Base-by-base conservation (phyloP, 2,888 invertebrate species). In the Trichopria drosophilae region DNA sequence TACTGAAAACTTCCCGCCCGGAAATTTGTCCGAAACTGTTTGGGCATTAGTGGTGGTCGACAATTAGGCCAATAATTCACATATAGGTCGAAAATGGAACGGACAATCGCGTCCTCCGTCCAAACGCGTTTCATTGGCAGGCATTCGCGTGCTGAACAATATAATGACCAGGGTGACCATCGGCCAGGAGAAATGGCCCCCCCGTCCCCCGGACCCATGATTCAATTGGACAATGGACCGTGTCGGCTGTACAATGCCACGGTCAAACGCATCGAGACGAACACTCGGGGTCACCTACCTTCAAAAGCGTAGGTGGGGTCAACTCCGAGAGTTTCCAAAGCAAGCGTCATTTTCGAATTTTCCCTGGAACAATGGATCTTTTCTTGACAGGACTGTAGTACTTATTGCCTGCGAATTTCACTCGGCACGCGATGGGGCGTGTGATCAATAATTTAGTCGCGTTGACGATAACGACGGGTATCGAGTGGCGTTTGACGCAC, bases 1-100 rank as follows among this genome's bases (percentile, higher is more conserved):
- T 51, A 59, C 55, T 55, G 61, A 41, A 58, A 65, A 55, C 52
- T 61, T 45, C 57, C 57, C 61, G 61, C 51, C 59, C 61, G 63
- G 62, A 66, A 69, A 72, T 73, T 72, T 70, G 67, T 69, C 67
- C 58, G 22, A 28, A 34, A 40, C 24, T 12, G 59, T 52, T 52
- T 55, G 55, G 51, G 59, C 61, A 63, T 63, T 64, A 65, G 53
- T 53, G 47, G 35, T 57, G n/a, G 42, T 57, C 57, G 53, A 67
- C 70, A 73, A 73, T 73, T 69, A 69, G 66, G 64, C 62, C 68
- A 72, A 75, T 73, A 72, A 72, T 70, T 73, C 73, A 72, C 60
- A 45, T 44, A 31, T 43, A 43, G 46, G 36, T 53, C 57, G 48
- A 57, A 60, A 44, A 46, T 40, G 40, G 34, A 42, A 48, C 48